Base-by-base conservation (phyloP, 1,140 invertebrate genomes). In the Ectropis grisescens region DNA sequence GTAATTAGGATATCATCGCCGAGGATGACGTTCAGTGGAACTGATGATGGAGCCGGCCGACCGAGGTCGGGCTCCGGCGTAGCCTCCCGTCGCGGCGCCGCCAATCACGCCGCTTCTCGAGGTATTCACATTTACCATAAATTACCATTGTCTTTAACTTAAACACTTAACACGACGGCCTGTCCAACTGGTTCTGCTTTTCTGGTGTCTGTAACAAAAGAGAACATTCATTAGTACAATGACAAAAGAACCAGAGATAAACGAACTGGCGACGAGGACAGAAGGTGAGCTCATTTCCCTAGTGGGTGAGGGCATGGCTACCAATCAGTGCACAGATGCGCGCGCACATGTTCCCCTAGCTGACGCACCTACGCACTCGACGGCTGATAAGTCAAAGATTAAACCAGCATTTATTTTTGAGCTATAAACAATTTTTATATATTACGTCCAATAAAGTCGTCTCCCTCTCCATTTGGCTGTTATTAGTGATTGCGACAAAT, bases 161-260 rank as follows among this genome's bases (percentile, higher is more conserved):
- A 74, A 45, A 15, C 27, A 56, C 50, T 74, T 71, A 82, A 46
- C 72, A 82, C 47, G 71, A 76, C 38, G 75, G 62, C 68, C 82
- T 82, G 51, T 82, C 76, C n/a, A 58, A 72, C 39, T 82, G 78
- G 41, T 74, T 80, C 45, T 74, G 68, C 53, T 82, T 82, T 45
- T 82, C 80, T 38, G 72, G 66, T 27, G 67, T 70, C 82, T 83
- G 82, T 67, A 82, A 83, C 80, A 82, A 82, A 41, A 53, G 42
- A 78, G 67, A 66, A 52, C 11, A 38, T 13, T 33, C 11, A 43
- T 58, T 25, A 55, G 38, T 45, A 47, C 23, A 23, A 7, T 29
- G 11, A 29, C 32, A n/a, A n/a, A n/a, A n/a, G n/a, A n/a, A n/a
- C n/a, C n/a, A n/a, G n/a, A n/a, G n/a, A n/a, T n/a, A n/a, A n/a